Conservation (phyloP, 2,113 vertebrate genomes). For the Paralichthys olivaceus region DNA sequence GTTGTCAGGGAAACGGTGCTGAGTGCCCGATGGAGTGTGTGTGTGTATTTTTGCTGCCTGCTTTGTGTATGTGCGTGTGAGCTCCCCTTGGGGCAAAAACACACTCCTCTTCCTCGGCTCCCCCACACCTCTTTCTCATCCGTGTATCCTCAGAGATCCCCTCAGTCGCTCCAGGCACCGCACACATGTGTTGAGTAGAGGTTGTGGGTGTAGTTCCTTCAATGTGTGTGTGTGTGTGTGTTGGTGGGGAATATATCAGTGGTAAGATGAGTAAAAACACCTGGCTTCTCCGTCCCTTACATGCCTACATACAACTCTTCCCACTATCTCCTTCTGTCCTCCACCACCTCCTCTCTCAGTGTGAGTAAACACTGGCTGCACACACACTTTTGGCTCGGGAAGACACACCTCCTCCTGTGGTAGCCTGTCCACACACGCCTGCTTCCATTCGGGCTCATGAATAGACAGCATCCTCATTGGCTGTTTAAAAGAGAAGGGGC, state of each 20-base stretch:
- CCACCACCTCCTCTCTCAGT: conserved; percentile 65
- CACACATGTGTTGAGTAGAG: conserved; percentile 60
- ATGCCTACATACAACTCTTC: conserved; percentile 60
- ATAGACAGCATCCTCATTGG: conserved; percentile 92
- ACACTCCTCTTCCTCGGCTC: conserved; percentile 89
- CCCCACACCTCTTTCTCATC: conserved; percentile 90
- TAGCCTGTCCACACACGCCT: conserved; percentile 93
- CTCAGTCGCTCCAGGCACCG: conserved; percentile 68
- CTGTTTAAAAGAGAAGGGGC: conserved; percentile 88
- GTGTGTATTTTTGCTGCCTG: neutral
- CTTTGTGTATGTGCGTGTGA: conserved; percentile 56
- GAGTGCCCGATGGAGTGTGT: conserved; percentile 61
- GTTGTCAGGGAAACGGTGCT: conserved; percentile 83
- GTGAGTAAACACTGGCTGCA: conserved; percentile 58
- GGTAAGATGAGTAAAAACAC: conserved; percentile 46
- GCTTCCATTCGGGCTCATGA: conserved; percentile 92
- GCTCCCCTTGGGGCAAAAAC: conserved; percentile 84
- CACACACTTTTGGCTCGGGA: conserved; percentile 75
- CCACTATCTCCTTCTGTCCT: conserved; percentile 30
- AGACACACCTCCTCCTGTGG: conserved; percentile 87
- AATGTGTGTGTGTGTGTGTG: conserved; percentile 31
- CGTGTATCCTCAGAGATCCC: conserved; percentile 89
- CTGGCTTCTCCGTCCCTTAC: conserved; percentile 52
- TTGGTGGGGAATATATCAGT: conserved; percentile 36
- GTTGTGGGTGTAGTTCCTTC: conserved; percentile 38